Conservation (phyloP, 2,888 invertebrate genomes). For the Sinotaia quadrata region DNA sequence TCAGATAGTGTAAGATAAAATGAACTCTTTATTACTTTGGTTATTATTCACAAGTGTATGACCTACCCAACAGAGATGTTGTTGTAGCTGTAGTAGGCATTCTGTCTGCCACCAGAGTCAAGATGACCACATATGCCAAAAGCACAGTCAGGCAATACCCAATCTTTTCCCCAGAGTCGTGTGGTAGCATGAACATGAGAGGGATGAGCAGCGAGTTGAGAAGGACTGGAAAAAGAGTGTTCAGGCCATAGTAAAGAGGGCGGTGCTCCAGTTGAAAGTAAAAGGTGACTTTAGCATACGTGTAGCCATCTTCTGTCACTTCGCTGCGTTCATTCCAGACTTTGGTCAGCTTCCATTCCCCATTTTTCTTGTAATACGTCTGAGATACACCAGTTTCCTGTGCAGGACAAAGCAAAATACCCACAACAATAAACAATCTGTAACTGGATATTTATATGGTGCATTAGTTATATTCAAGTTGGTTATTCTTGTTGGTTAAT, state of each 20-base stretch:
- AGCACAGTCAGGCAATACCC: constrained; percentile 39
- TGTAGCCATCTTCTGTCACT: constrained; percentile 17
- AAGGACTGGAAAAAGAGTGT: constrained; percentile 37
- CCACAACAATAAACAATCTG: too few species aligned
- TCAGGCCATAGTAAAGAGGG: constrained; percentile 35
- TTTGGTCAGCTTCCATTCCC: constrained; percentile 32
- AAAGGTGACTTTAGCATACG: constrained; percentile 30
- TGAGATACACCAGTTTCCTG: constrained; percentile 14
- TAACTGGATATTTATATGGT: too few species aligned
- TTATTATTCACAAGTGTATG: too few species aligned
- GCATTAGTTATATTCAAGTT: too few species aligned
- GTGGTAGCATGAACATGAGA: constrained; percentile 38
- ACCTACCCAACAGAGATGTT: constrained; percentile 37
- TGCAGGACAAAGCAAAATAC: too few species aligned
- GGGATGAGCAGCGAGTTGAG: constrained; percentile 36
- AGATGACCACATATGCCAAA: constrained; percentile 37
- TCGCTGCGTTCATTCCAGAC: constrained; percentile 17
- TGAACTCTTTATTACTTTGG: too few species aligned
- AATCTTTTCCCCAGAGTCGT: constrained; percentile 42
- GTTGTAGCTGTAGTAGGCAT: constrained; percentile 37
- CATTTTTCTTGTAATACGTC: constrained; percentile 22
- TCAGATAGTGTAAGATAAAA: too few species aligned
- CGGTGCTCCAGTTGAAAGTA: constrained; percentile 26
- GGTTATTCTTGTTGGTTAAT: too few species aligned
- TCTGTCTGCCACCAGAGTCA: constrained; percentile 35